Base-by-base conservation (phyloP, 2,113 vertebrate species). In the Dryoscopus gambensis region DNA sequence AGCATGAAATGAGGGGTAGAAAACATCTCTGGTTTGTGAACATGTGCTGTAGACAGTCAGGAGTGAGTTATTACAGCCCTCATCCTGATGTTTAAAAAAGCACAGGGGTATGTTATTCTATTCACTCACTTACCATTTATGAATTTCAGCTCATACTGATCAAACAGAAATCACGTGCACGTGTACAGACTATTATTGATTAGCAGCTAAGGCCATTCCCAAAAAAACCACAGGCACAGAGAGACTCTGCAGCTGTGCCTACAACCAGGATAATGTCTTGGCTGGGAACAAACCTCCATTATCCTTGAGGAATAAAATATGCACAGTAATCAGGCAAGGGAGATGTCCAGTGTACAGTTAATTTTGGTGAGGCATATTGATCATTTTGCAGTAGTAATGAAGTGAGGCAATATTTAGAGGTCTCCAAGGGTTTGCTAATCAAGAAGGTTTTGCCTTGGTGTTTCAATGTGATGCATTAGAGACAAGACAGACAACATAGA, bases 311-410 rank as follows among this genome's bases (percentile, higher is more conserved):
- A 94, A 85, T 88, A 95, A 93, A 88, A 94, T 49, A 75, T 33
- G n/a, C 64, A 40, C 80, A 60, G 89, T 92, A 94, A 96, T 96
- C 95, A 96, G 93, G 90, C 81, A 95, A 96, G 90, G 93, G 91
- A 89, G 85, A 87, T 95, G 67, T 90, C 86, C 76, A 68, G 87
- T 55, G 82, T 84, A 91, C 91, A 88, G 96, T 97, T 97, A 95
- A 97, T 89, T 93, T 94, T 89, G 90, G 85, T 35, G 83, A 89
- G 87, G 49, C 85, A 74, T 97, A 97, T 95, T 92, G 96, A 97
- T 97, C 49, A 95, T 90, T 94, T 86, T 95, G 96, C 95, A 89
- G 93, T 52, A 80, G 76, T 88, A 96, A 96, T 95, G 83, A 96
- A 96, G 90, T 88, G 93, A 96, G 69, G 69, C 44, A 60, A 95